Conservation (phyloP, 1,140 invertebrate genomes). For the Hypsibius dujardini region DNA sequence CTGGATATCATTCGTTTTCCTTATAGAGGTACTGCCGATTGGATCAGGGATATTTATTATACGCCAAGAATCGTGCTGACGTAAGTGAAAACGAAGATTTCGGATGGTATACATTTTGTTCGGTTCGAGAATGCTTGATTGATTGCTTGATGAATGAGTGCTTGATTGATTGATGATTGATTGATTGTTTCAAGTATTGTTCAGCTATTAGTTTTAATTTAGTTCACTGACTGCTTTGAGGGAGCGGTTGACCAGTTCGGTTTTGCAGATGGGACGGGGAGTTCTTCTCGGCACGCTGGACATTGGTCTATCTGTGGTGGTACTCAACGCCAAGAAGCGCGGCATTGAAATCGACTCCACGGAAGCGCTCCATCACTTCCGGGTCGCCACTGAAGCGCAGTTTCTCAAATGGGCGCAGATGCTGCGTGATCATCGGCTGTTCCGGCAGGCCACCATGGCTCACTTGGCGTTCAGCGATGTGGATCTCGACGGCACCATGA, state of each 20-base stretch:
- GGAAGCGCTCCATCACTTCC: conserved; percentile 12
- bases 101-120: background rate
- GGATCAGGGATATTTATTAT: conserved; percentile 2
- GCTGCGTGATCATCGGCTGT: conserved; percentile 55
- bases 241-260: background rate
- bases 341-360: conserved; percentile 15
- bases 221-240: no score
- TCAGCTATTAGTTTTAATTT: no score
- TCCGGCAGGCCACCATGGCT: conserved; percentile 50
- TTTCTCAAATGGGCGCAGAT: conserved; percentile 56
- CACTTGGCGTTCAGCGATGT: background rate
- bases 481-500: background rate
- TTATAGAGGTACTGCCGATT: background rate
- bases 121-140: background rate
- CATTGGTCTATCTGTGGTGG: conserved; percentile 1
- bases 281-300: background rate
- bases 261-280: conserved; percentile 1
- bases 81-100: background rate
- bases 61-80: background rate
- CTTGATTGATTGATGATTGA: no score
- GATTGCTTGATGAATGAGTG: background rate
- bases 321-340: conserved; percentile 7
- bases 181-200: no score
- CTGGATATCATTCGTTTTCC: background rate
- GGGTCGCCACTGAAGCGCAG: conserved; percentile 31